phyloP scores from a whole-genome alignment of 2,888 invertebrate genomes.

The Hemistola chrysoprasaria region DNA sequence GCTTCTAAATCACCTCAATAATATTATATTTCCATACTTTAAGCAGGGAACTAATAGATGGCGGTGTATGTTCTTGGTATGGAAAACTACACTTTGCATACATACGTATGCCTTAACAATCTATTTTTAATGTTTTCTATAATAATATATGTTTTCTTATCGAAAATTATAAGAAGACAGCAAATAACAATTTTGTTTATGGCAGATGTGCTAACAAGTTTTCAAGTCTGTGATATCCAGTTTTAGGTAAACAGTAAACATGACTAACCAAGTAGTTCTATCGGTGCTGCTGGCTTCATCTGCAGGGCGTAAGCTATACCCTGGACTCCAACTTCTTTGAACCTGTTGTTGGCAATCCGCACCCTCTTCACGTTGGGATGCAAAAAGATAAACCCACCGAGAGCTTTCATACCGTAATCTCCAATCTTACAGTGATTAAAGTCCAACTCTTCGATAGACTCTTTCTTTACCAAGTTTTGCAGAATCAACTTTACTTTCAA shows the following conservation, averaged over 20 bases:
- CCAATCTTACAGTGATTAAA: constrained; percentile 85
- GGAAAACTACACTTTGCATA: no score
- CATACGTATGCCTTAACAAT: no score
- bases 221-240: no score
- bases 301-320: constrained; percentile 79
- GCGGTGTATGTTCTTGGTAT: no score
- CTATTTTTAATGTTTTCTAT: no score
- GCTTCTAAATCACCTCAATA: no score
- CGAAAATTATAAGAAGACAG: no score
- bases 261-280: constrained; percentile 62
- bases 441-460: constrained; percentile 81
- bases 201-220: no score
- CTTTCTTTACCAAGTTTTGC: constrained; percentile 74
- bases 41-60: no score
- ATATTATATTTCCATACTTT: no score
- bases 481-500: constrained; percentile 81
- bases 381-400: constrained; percentile 79
- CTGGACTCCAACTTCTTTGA: constrained; percentile 77
- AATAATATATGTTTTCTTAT: no score
- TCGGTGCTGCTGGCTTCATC: constrained; percentile 72
- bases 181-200: no score
- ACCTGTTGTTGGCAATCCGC: constrained; percentile 79
- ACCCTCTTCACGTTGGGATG: constrained; percentile 74
- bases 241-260: neutral
- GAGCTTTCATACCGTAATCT: constrained; percentile 83